Percentiles rank a stretch among this genome's conserved stretches.
Evolutionary conservation across 2,113 vertebrate species (phyloP).

Genomic region (Craseonycteris thonglongyai): DNA sequence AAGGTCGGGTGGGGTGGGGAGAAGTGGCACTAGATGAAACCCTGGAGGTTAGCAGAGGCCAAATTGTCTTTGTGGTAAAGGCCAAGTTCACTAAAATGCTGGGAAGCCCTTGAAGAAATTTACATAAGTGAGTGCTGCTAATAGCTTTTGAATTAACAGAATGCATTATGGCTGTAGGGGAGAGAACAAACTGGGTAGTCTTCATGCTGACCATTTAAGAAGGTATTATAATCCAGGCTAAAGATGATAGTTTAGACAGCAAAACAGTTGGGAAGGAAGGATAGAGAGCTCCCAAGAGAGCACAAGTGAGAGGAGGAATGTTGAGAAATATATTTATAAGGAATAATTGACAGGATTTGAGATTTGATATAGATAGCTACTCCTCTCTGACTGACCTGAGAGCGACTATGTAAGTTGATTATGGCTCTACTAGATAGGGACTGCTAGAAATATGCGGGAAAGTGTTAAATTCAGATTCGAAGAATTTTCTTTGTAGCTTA

Average conservation of each 20-base stretch:
- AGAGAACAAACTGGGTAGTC: neutral
- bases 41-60: neutral
- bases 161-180: neutral
- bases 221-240: neutral
- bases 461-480: neutral
- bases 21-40: neutral
- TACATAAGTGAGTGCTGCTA: neutral
- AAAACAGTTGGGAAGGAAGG: no score
- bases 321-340: neutral
- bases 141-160: neutral
- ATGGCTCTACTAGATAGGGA: neutral
- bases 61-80: neutral
- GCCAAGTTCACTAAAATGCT: neutral
- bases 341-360: neutral
- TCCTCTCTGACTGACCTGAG: neutral
- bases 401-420: neutral
- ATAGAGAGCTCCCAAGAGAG: no score
- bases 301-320: fast-evolving
- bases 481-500: neutral
- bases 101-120: neutral
- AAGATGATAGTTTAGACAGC: neutral
- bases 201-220: neutral
- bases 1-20: no score
- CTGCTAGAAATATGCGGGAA: neutral
- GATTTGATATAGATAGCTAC: neutral